phyloP scores from a whole-genome alignment of 2,797 vertebrate species.

The Lepilemur ruficaudatus region DNA sequence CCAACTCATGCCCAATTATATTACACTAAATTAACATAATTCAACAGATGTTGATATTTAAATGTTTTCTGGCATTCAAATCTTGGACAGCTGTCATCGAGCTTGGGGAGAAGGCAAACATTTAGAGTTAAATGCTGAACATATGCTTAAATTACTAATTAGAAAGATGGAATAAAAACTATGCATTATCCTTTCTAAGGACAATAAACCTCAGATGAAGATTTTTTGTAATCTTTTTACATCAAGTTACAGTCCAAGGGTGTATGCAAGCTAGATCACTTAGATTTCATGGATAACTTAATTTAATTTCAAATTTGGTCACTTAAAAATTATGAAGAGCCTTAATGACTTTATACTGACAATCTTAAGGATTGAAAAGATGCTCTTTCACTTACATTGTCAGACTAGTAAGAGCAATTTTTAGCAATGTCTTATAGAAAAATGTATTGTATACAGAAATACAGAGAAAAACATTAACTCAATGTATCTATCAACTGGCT shows the following conservation, averaged over 20 bases:
- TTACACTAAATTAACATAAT: conserved; percentile 91
- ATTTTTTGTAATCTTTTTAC: conserved; percentile 69
- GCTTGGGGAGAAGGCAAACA: conserved; percentile 90
- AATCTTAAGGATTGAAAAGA: not conserved
- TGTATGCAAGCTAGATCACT: conserved; percentile 60
- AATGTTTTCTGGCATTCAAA: conserved; percentile 90
- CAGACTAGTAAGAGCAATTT: not conserved
- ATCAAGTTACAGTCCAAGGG: conserved; percentile 67
- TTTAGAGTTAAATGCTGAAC: conserved; percentile 92
- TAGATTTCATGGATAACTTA: conserved; percentile 43
- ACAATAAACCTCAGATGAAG: conserved; percentile 79
- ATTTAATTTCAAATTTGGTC: conserved; percentile 69
- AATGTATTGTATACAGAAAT: not conserved
- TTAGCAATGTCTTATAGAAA: not conserved
- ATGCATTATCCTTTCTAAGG: conserved; percentile 88
- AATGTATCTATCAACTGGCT: not conserved
- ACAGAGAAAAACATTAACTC: not conserved
- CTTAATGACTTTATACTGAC: not conserved
- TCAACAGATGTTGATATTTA: conserved; percentile 93
- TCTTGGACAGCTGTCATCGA: conserved; percentile 90
- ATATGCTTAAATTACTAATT: conserved; percentile 93
- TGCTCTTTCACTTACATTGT: not conserved
- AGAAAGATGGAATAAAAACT: conserved; percentile 87
- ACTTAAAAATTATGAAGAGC: conserved; percentile 20
- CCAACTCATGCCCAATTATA: conserved; percentile 89